These are phyloP conservation scores for Plecotus auritus DNA, from an alignment of 2,113 vertebrate genomes.

Conservation along the genomic window DNA sequence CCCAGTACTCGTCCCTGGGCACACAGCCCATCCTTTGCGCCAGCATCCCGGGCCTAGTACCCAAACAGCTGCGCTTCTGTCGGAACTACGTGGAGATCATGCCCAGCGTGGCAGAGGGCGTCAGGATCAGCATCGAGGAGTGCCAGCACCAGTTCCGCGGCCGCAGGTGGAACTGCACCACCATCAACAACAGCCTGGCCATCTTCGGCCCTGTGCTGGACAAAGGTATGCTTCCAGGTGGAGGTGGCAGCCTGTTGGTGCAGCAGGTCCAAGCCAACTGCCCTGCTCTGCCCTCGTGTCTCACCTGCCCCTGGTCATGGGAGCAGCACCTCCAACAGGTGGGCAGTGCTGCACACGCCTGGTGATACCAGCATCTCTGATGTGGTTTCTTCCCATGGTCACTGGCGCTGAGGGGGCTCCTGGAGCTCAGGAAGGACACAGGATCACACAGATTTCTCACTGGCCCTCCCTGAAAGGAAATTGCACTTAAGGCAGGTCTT, in stretches of 20 bases:
- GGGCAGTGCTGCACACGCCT: background rate
- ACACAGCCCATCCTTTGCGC: constrained; percentile 94
- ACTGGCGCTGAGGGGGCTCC: background rate
- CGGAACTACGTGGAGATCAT: constrained; percentile 98
- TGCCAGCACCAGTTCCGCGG: constrained; percentile 98
- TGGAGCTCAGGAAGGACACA: background rate
- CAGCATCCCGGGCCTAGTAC: constrained; percentile 95
- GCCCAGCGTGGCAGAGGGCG: constrained; percentile 96
- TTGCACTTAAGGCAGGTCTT: background rate
- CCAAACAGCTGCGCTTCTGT: constrained; percentile 98
- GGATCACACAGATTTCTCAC: background rate
- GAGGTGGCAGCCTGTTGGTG: background rate
- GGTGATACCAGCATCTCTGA: background rate
- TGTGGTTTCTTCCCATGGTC: background rate
- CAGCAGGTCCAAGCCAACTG: background rate
- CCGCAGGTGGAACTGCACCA: constrained; percentile 98
- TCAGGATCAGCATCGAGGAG: constrained; percentile 96
- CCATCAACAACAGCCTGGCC: constrained; percentile 91
- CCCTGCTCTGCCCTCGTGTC: background rate
- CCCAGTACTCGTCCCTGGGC: constrained; percentile 92
- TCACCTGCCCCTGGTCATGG: background rate
- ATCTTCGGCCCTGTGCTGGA: constrained; percentile 98
- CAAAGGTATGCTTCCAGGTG: constrained; percentile 86
- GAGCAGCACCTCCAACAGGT: background rate
- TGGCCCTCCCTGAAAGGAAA: background rate